Evolutionary conservation across 2,113 vertebrate genomes (phyloP).

Genomic region (Aramus guarauna): DNA sequence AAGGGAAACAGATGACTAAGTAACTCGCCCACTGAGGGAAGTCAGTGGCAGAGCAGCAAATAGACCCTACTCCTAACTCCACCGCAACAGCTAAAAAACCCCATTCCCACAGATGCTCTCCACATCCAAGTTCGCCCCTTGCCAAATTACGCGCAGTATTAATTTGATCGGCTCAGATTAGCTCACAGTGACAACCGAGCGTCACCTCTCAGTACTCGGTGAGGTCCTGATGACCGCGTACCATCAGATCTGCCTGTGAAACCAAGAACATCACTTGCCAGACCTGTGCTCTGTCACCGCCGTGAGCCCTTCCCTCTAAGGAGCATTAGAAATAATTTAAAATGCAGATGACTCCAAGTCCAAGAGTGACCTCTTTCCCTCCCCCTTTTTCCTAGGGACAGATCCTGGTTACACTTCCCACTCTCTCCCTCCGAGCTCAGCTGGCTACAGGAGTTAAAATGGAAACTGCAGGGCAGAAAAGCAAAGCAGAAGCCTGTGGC

Average conservation of each 20-base stretch:
- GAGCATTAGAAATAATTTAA: not conserved
- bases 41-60: not conserved
- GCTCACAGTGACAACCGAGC: accelerated
- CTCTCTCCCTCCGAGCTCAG: not conserved
- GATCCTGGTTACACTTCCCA: not conserved
- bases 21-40: not conserved
- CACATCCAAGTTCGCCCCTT: not conserved
- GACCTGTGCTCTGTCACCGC: not conserved
- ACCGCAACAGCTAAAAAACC: not conserved
- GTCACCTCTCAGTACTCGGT: not conserved
- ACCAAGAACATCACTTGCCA: not conserved
- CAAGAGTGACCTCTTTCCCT: not conserved
- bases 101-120: not conserved
- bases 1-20: not conserved
- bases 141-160: not conserved
- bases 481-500: not conserved
- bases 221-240: accelerated
- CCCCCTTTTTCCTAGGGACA: not conserved
- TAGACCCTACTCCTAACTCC: accelerated
- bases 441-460: not conserved
- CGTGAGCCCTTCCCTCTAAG: not conserved
- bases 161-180: not conserved
- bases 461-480: not conserved
- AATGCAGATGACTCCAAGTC: not conserved
- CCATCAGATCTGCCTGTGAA: not conserved